Evolutionary conservation across 1,140 invertebrate genomes (phyloP), one percentile per base, ranked within the genome.

Genomic region (Linepithema humile): DNA sequence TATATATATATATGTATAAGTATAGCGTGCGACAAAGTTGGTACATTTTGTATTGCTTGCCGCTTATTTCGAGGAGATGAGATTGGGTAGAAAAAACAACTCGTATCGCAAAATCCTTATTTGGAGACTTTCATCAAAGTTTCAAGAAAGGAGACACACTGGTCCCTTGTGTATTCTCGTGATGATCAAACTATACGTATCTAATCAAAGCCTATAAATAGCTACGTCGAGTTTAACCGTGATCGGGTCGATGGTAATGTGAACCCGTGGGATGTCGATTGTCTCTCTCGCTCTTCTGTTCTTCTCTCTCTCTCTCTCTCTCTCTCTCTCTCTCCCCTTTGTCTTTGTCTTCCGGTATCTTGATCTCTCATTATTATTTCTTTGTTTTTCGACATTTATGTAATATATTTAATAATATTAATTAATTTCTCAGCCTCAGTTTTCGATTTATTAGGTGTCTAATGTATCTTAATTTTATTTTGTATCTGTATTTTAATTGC

Each of bases 191-290:
- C 82, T 72, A 50, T 86, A 84, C 75, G 75, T 88, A 87, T 90
- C 87, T 91, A 91, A 91, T 91, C 90, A 87, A 77, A 29, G 35
- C 48, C 85, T 91, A 91, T 91, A 91, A 91, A 91, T 91, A 91
- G 89, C 85, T 20, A 57, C 64, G 64, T 73, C 62, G 64, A 85
- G 84, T 88, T 89, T 84, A 77, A 57, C 50, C 57, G 35, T 72
- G 20, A 45, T 48, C 55, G 73, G 57, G 45, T 40, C 78, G 73
- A 85, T 87, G 70, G 88, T 90, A 91, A 91, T 57, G 85, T 83
- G 80, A 88, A 50, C 89, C 85, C 91, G 90, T 91, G 90, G 89
- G 89, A 89, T 69, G 84, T 87, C 65, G 67, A 80, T 83, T 64
- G 23, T 50, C 43, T 67, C 70, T 70, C 62, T 35, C 20, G 57